Conservation (phyloP, 2,797 vertebrate genomes). For the Oryzias dopingdopingensis region DNA sequence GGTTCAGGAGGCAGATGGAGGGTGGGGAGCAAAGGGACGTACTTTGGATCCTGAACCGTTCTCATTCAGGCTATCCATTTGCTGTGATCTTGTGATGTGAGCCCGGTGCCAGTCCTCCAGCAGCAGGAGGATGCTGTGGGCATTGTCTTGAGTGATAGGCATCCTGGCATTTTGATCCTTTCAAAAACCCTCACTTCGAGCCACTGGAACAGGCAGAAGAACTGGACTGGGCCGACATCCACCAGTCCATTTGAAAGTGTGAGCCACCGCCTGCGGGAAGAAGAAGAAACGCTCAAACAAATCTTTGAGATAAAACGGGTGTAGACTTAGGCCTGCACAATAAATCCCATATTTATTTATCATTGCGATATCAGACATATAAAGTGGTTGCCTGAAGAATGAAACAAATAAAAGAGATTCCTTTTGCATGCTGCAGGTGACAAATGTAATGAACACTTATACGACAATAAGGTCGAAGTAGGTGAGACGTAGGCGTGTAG, state of each 20-base stretch:
- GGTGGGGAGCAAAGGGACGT: background rate
- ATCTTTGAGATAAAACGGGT: background rate
- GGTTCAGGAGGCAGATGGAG: too few relatives aligned
- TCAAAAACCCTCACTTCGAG: slow-evolving; percentile 24
- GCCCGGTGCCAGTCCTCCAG: slow-evolving; percentile 86
- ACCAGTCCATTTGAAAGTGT: slow-evolving; percentile 34
- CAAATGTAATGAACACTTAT: too few relatives aligned
- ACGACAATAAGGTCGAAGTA: too few relatives aligned
- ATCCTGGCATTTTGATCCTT: slow-evolving; percentile 82
- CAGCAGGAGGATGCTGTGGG: slow-evolving; percentile 84
- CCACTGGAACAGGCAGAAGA: slow-evolving; percentile 15
- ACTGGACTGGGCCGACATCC: slow-evolving; percentile 3
- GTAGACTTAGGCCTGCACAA: background rate
- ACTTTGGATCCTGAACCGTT: slow-evolving; percentile 30
- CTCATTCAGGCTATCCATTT: slow-evolving; percentile 20
- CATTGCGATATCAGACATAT: too few relatives aligned
- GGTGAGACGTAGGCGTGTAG: too few relatives aligned
- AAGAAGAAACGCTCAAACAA: background rate
- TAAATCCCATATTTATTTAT: background rate
- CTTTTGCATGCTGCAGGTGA: too few relatives aligned
- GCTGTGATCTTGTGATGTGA: slow-evolving; percentile 50
- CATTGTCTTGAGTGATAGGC: slow-evolving; percentile 97
- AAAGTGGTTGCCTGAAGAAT: too few relatives aligned
- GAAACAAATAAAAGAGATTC: too few relatives aligned
- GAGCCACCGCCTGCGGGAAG: background rate